Evolutionary conservation across 1,140 invertebrate species (phyloP).

Genomic region (Panagrolaimus sp.): DNA sequence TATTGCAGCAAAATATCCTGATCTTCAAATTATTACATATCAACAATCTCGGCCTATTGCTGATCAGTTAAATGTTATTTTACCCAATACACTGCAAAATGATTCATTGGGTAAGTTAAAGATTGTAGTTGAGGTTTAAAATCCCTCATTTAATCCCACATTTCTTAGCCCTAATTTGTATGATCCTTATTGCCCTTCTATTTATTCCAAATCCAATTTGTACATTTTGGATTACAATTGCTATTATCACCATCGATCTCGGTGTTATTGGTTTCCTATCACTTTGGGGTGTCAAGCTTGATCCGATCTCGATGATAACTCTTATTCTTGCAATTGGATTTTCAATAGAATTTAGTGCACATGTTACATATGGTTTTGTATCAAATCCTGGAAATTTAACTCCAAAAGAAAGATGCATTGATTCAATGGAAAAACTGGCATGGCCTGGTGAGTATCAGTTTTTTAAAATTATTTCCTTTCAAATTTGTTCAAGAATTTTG

Average conservation of each 20-base stretch:
- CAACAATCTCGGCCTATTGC: constrained; percentile 92
- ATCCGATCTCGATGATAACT: constrained; percentile 59
- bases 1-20: constrained; percentile 71
- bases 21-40: constrained; percentile 78
- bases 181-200: constrained; percentile 91
- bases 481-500: not conserved
- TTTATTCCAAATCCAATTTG: constrained; percentile 90
- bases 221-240: constrained; percentile 86
- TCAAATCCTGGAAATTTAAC: constrained; percentile 60
- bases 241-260: constrained; percentile 83
- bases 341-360: constrained; percentile 75
- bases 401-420: constrained; percentile 53
- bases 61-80: constrained; percentile 85
- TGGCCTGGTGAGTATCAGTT: constrained; percentile 54
- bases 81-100: constrained; percentile 83
- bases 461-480: not conserved
- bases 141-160: not conserved
- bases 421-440: constrained; percentile 59
- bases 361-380: constrained; percentile 94
- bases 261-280: constrained; percentile 91
- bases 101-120: constrained; percentile 79
- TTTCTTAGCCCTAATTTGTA: constrained; percentile 72
- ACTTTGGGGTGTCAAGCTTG: constrained; percentile 74
- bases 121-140: too few relatives aligned
- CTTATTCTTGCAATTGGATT: constrained; percentile 64